phyloP scores from a whole-genome alignment of 1,140 invertebrate species.

The Leucophenga varia region DNA sequence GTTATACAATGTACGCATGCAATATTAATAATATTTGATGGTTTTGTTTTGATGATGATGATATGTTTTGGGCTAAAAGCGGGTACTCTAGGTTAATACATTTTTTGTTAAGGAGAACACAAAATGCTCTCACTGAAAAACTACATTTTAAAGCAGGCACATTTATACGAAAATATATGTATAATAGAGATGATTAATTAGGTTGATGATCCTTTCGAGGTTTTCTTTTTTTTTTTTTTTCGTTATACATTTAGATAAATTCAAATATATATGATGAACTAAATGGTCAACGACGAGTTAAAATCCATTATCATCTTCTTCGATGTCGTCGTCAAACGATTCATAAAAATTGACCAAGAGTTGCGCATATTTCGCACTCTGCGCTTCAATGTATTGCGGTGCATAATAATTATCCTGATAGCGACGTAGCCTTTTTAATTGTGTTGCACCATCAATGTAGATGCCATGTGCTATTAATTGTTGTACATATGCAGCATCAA shows the following conservation, averaged over 20 bases:
- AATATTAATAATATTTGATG: slow-evolving; percentile 10
- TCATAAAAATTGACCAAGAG: slow-evolving; percentile 67
- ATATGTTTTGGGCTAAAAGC: slow-evolving; percentile 24
- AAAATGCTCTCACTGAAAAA: no score
- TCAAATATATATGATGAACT: no score
- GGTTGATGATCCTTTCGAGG: no score
- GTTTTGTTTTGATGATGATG: slow-evolving; percentile 15
- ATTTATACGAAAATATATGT: slow-evolving; percentile 22
- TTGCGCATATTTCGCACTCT: slow-evolving; percentile 66
- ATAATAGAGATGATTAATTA: no score
- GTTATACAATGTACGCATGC: no score
- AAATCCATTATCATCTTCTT: slow-evolving; percentile 24
- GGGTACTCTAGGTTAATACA: background rate
- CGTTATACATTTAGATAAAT: no score
- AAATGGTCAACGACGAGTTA: no score
- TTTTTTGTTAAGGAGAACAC: slow-evolving; percentile 8
- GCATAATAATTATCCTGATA: slow-evolving; percentile 65
- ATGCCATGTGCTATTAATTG: slow-evolving; percentile 64
- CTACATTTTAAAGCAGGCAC: slow-evolving; percentile 25
- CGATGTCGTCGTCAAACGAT: slow-evolving; percentile 65
- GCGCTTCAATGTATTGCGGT: slow-evolving; percentile 60
- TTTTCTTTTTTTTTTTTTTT: no score
- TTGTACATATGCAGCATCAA: slow-evolving; percentile 64
- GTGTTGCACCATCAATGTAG: slow-evolving; percentile 65
- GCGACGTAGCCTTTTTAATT: slow-evolving; percentile 59